These are phyloP conservation scores for Grammomys surdaster DNA, from an alignment of 2,113 vertebrate genomes.

Conservation along the genomic window DNA sequence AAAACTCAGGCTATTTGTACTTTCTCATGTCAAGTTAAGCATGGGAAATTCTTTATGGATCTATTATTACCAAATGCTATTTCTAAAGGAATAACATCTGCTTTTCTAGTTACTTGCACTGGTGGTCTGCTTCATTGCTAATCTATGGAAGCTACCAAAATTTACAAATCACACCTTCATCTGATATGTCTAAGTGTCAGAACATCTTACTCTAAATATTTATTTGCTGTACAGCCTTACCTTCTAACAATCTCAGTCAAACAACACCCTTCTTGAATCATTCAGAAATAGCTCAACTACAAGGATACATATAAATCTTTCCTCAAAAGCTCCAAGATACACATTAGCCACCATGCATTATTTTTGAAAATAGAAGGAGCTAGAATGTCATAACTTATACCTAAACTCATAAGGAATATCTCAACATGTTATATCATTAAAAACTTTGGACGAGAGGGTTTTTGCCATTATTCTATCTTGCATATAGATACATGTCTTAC, in stretches of 20 bases:
- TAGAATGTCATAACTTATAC: background rate
- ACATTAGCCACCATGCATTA: too few relatives aligned
- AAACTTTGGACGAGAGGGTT: background rate
- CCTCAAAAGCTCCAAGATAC: background rate
- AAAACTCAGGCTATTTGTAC: background rate
- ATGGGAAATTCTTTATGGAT: background rate
- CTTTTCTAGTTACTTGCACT: background rate
- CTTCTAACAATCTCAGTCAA: background rate
- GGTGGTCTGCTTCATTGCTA: background rate
- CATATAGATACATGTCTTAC: background rate
- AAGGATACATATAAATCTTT: background rate
- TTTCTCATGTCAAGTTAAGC: background rate
- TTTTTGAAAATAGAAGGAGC: background rate
- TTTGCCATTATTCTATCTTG: background rate
- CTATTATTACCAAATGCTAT: background rate
- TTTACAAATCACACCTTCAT: too few relatives aligned
- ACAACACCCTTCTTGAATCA: background rate
- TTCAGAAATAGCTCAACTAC: background rate
- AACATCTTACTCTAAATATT: background rate
- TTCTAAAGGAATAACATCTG: background rate
- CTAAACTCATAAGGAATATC: background rate
- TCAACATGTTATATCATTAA: background rate
- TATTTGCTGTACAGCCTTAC: background rate
- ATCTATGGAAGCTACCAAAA: background rate
- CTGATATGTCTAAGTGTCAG: background rate